These are phyloP conservation scores for Leuciscus waleckii DNA, from an alignment of 2,797 vertebrate genomes.

Conservation along the genomic window DNA sequence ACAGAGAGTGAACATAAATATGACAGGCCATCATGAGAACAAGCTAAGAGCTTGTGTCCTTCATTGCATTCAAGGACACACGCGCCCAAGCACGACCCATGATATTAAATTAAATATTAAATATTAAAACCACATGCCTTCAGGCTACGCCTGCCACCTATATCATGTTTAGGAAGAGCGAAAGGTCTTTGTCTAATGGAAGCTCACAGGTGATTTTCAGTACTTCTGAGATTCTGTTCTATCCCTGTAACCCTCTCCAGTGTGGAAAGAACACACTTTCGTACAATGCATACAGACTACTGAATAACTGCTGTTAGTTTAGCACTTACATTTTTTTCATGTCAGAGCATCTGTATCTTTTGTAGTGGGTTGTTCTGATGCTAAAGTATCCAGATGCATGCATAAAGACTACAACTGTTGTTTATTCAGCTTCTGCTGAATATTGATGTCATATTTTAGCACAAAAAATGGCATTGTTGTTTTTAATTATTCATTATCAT, in stretches of 20 bases:
- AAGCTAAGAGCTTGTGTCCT: slow-evolving; percentile 23
- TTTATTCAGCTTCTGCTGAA: slow-evolving; percentile 63
- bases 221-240: not conserved
- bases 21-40: not conserved
- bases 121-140: slow-evolving; percentile 40
- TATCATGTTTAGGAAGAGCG: slow-evolving; percentile 37
- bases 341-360: not conserved
- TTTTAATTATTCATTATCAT: not conserved
- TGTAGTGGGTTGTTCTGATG: slow-evolving; percentile 33
- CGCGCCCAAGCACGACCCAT: not conserved
- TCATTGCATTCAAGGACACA: slow-evolving; percentile 34
- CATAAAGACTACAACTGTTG: slow-evolving; percentile 72
- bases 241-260: not conserved
- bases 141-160: slow-evolving; percentile 27
- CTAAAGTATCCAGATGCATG: slow-evolving; percentile 70
- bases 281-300: too few species aligned
- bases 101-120: slow-evolving; percentile 44
- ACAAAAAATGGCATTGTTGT: slow-evolving; percentile 64
- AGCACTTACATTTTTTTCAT: not conserved
- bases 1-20: slow-evolving; percentile 19
- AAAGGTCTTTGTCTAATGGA: slow-evolving; percentile 37
- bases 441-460: slow-evolving; percentile 64
- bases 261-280: not conserved
- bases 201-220: slow-evolving; percentile 10
- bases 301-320: slow-evolving; percentile 20